Evolutionary conservation across 2,888 invertebrate genomes (phyloP).

Genomic region (Galerucella pusilla): DNA sequence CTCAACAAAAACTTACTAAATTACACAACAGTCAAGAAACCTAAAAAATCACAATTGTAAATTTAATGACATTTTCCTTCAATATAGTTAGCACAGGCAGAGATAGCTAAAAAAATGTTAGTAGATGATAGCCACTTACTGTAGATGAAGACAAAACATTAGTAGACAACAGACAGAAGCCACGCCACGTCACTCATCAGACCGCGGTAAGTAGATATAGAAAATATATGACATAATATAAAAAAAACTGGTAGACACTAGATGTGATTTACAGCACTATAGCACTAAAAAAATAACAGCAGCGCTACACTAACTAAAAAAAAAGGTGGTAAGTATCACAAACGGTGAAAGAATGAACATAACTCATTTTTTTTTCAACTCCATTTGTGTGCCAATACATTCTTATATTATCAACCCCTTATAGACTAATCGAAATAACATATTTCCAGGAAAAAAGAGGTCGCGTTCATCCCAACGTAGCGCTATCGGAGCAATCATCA

Average conservation of each 20-base stretch:
- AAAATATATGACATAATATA: conserved; percentile 51
- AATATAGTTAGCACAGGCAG: conserved; percentile 17
- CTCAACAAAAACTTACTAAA: neutral
- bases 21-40: neutral
- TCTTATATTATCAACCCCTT: too few relatives aligned
- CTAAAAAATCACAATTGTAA: neutral
- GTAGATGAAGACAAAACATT: conserved; percentile 64
- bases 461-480: too few relatives aligned
- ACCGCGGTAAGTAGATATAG: conserved; percentile 51
- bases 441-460: neutral
- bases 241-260: conserved; percentile 56
- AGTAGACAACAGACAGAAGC: conserved; percentile 65
- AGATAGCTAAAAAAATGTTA: conserved; percentile 50
- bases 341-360: conserved; percentile 43
- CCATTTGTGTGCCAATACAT: neutral
- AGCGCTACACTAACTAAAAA: conserved; percentile 49
- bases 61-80: conserved; percentile 2
- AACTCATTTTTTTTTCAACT: conserved; percentile 31
- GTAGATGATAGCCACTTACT: conserved; percentile 63
- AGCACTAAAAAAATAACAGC: conserved; percentile 54
- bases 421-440: too few relatives aligned
- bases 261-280: conserved; percentile 54
- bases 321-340: conserved; percentile 46
- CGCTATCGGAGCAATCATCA: too few relatives aligned
- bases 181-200: conserved; percentile 54